phyloP scores from a whole-genome alignment of 2,113 vertebrate species.

The Turdus rufiventris region DNA sequence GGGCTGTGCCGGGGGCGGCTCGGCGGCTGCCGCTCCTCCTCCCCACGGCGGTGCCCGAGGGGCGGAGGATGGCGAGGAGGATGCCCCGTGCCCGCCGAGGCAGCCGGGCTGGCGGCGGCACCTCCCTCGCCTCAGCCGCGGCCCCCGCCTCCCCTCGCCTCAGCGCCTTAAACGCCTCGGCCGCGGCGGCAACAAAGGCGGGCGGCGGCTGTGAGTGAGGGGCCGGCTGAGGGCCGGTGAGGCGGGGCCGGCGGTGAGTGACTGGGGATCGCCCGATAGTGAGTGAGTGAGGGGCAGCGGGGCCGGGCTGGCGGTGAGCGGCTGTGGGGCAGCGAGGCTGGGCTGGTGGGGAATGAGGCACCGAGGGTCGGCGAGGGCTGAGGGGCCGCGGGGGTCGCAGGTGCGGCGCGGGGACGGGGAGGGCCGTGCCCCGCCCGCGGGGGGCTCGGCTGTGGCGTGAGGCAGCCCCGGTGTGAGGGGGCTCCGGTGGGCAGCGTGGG shows the following conservation, averaged over 20 bases:
- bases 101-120: background rate
- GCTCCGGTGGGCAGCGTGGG: background rate
- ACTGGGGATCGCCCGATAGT: background rate
- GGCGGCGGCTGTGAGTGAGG: background rate
- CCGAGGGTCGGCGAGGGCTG: background rate
- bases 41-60: background rate
- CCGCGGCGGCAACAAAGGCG: conserved; percentile 26
- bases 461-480: background rate
- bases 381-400: background rate
- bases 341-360: too few relatives aligned
- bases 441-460: too few relatives aligned
- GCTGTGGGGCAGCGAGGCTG: background rate
- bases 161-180: background rate
- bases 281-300: background rate
- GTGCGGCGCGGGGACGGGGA: background rate
- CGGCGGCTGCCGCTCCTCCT: background rate
- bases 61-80: background rate
- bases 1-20: background rate
- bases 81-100: background rate
- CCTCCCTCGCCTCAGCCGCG: background rate
- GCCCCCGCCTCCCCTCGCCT: background rate
- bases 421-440: background rate
- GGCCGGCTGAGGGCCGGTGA: background rate
- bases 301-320: background rate
- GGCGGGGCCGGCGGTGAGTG: background rate